A percentile compares a stretch with the other conserved stretches of the same genome.
Evolutionary conservation across 2,888 invertebrate species (phyloP).

Genomic region (Aporophyla lueneburgensis): DNA sequence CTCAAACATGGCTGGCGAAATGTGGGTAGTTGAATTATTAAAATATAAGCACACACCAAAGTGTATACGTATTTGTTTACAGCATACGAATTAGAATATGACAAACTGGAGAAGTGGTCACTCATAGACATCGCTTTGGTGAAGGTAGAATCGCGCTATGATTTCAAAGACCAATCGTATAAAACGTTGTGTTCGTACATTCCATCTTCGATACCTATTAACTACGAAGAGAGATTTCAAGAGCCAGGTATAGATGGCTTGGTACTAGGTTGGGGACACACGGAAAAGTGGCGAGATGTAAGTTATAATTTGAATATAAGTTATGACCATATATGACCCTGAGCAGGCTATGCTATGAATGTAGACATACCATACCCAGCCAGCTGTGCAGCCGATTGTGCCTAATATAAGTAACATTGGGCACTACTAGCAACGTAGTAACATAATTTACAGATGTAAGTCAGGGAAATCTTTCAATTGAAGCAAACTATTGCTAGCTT

Average conservation of each 20-base stretch:
- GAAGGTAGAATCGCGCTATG: slow-evolving; percentile 73
- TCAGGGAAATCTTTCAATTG: background rate
- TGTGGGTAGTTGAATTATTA: background rate
- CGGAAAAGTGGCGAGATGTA: slow-evolving; percentile 68
- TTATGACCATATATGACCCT: background rate
- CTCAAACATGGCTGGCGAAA: background rate
- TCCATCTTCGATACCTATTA: slow-evolving; percentile 69
- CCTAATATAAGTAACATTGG: too few relatives aligned
- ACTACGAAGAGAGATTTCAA: slow-evolving; percentile 69
- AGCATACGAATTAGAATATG: slow-evolving; percentile 74
- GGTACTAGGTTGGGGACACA: slow-evolving; percentile 74
- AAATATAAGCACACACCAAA: background rate
- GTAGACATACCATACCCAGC: background rate
- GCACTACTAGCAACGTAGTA: background rate
- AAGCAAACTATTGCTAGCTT: background rate
- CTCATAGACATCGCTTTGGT: slow-evolving; percentile 76
- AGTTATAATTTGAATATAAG: slow-evolving; percentile 2
- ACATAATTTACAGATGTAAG: background rate
- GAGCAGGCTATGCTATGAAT: background rate
- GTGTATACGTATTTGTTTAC: slow-evolving; percentile 28
- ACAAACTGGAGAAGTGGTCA: slow-evolving; percentile 73
- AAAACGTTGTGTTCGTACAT: slow-evolving; percentile 66
- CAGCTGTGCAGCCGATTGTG: background rate
- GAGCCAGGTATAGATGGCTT: slow-evolving; percentile 62
- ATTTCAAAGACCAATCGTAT: slow-evolving; percentile 54